Evolutionary conservation across 2,797 vertebrate species (phyloP).

Genomic region (Oreochromis mossambicus): DNA sequence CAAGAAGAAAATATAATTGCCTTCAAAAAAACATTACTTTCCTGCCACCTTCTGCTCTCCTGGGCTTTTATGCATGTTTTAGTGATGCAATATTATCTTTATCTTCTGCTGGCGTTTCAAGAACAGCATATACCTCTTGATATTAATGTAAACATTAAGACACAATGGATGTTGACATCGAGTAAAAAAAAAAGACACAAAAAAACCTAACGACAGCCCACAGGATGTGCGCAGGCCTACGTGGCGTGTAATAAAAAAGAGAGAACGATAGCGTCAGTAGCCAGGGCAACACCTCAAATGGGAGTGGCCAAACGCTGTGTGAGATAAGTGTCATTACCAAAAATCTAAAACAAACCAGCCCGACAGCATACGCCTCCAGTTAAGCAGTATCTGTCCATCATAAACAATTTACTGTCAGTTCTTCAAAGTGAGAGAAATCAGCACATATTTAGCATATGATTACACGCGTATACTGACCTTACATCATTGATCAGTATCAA

Average conservation of each 20-base stretch:
- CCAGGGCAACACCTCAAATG: not conserved
- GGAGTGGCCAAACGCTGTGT: slow-evolving; percentile 21
- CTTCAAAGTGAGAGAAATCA: not conserved
- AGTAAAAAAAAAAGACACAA: not conserved
- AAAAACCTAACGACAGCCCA: not conserved
- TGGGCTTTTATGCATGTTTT: not conserved
- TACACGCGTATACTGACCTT: not conserved
- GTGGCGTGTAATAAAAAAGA: slow-evolving; percentile 1
- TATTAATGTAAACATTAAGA: not conserved
- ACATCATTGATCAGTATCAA: not conserved
- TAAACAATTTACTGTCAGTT: not conserved
- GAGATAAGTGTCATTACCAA: slow-evolving; percentile 46
- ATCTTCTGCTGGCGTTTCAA: accelerated
- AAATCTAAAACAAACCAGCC: slow-evolving; percentile 22
- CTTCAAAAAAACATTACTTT: not conserved
- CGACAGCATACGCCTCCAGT: not conserved
- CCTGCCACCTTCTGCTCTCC: not conserved
- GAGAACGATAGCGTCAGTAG: slow-evolving; percentile 48
- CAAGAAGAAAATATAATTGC: not conserved
- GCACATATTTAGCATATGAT: not conserved
- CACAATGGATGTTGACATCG: not conserved
- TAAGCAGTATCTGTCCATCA: not conserved
- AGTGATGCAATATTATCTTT: not conserved
- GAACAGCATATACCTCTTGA: not conserved
- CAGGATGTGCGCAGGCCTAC: slow-evolving; percentile 46